phyloP scores from a whole-genome alignment of 2,113 vertebrate species.

The Heptranchias perlo region DNA sequence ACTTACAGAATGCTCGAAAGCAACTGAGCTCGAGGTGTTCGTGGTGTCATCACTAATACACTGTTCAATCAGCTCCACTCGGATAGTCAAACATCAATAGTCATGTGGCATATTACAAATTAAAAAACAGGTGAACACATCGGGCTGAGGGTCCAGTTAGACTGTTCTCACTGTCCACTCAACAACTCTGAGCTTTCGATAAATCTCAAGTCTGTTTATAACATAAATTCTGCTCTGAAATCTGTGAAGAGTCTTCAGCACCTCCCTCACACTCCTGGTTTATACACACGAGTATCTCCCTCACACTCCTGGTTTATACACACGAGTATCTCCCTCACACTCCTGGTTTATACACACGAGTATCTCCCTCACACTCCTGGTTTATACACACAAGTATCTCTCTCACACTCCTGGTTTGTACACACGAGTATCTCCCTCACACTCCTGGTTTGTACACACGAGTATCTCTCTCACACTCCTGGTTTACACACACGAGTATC shows the following conservation, averaged over 20 bases:
- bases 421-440: too few species aligned
- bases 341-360: too few species aligned
- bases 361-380: too few species aligned
- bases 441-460: too few species aligned
- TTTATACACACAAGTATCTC: too few species aligned
- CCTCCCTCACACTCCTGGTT: neutral
- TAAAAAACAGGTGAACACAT: neutral
- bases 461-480: too few species aligned
- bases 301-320: too few species aligned
- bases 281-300: too few species aligned
- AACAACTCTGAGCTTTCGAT: neutral
- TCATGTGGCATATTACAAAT: neutral
- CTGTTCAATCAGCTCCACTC: neutral
- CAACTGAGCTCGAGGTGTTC: neutral
- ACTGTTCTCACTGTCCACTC: neutral
- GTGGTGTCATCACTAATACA: neutral
- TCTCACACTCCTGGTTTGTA: too few species aligned
- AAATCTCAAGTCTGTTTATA: neutral
- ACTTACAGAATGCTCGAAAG: neutral
- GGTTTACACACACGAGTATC: too few species aligned
- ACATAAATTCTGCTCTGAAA: neutral
- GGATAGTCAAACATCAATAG: neutral
- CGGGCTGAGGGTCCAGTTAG: neutral
- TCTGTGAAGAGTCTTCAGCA: neutral
- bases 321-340: too few species aligned